Conservation (phyloP, 2,888 invertebrate species). For the Synergus japonicus region DNA sequence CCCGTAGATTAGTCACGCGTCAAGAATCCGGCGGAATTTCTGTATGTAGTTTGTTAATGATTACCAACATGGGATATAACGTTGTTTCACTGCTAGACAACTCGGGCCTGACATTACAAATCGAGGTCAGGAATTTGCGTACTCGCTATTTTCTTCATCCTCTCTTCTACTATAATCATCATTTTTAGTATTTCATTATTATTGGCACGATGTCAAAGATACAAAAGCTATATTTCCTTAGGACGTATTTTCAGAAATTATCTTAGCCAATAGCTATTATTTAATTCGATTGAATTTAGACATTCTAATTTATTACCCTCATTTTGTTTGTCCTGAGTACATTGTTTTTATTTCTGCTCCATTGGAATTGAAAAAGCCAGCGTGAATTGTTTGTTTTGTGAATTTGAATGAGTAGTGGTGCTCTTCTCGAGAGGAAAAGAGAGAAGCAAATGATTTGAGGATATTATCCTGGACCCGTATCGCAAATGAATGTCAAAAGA, state of each 20-base stretch:
- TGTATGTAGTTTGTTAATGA: constrained; percentile 22
- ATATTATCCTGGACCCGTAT: constrained; percentile 45
- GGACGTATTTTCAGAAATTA: neutral
- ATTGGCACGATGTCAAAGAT: neutral
- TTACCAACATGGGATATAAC: constrained; percentile 19
- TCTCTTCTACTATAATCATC: constrained; percentile 15
- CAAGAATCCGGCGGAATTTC: constrained; percentile 57
- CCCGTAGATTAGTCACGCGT: constrained; percentile 59
- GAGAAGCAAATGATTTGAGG: constrained; percentile 39
- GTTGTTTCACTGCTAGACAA: neutral
- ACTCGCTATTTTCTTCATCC: constrained; percentile 29
- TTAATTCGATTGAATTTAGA: neutral
- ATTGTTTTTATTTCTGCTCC: neutral
- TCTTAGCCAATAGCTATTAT: neutral
- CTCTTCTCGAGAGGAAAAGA: neutral
- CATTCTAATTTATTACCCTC: too few species aligned
- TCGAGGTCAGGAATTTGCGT: constrained; percentile 34
- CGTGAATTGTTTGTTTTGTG: too few species aligned
- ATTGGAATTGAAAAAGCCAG: too few species aligned
- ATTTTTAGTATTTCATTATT: constrained; percentile 15
- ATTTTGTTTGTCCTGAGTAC: neutral
- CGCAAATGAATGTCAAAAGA: constrained; percentile 49
- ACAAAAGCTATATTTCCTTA: neutral
- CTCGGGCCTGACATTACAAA: constrained; percentile 16
- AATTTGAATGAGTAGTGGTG: neutral